Conservation (phyloP, 2,888 invertebrate species). For the Mactromeris polynyma region DNA sequence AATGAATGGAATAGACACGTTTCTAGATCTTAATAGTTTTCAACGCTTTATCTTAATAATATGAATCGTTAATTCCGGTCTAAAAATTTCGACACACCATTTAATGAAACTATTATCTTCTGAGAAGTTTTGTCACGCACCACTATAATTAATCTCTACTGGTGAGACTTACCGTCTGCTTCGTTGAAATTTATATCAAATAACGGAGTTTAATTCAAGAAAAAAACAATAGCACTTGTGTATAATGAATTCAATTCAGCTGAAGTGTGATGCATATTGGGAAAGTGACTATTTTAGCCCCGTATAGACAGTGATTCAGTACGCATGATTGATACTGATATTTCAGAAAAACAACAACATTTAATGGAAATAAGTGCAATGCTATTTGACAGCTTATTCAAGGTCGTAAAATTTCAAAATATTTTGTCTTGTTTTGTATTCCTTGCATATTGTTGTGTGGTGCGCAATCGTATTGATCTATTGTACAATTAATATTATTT, state of each 20-base stretch:
- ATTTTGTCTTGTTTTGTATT: too few relatives aligned
- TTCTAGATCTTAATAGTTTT: neutral
- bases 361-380: too few relatives aligned
- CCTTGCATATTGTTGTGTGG: too few relatives aligned
- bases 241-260: neutral
- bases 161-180: neutral
- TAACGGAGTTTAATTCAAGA: neutral
- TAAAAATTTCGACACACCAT: neutral
- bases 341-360: too few relatives aligned
- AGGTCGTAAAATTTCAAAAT: too few relatives aligned
- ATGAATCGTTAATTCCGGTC: neutral
- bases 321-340: too few relatives aligned
- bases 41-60: neutral
- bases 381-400: too few relatives aligned
- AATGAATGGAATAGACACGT: neutral
- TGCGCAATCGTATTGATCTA: too few relatives aligned
- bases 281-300: too few relatives aligned
- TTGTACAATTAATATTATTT: too few relatives aligned
- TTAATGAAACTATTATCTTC: neutral
- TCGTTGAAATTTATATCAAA: neutral
- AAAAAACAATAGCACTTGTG: neutral
- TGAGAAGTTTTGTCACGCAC: slow-evolving; percentile 1
- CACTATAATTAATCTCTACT: neutral
- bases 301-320: too few relatives aligned
- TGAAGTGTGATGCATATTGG: neutral